Percentiles rank a stretch among this genome's conserved stretches.
Conservation (phyloP, 2,113 vertebrate species). For the Nestor notabilis region DNA sequence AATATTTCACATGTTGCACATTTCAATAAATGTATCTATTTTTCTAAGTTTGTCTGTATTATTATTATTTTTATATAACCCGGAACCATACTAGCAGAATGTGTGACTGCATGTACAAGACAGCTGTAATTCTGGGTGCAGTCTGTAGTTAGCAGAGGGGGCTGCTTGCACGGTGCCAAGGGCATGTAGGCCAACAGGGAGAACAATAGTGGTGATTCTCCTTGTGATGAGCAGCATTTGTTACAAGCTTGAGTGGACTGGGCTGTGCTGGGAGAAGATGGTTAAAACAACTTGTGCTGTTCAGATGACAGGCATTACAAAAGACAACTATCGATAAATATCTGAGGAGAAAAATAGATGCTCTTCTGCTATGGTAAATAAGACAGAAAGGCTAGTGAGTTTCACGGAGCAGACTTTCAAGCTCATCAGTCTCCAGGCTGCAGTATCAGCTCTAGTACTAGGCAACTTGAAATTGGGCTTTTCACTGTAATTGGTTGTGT, state of each 20-base stretch:
- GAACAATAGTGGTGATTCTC: neutral
- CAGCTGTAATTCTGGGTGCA: neutral
- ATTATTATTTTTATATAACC: neutral
- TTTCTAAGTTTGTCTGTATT: neutral
- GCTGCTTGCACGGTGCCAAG: neutral
- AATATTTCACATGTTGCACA: neutral
- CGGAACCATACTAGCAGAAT: neutral
- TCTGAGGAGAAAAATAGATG: neutral
- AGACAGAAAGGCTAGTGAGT: neutral
- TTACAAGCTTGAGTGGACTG: neutral
- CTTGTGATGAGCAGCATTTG: neutral
- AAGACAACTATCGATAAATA: neutral
- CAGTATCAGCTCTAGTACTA: neutral
- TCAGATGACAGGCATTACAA: neutral
- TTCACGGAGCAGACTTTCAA: neutral
- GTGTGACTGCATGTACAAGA: neutral
- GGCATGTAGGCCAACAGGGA: neutral
- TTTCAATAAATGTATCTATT: slow-evolving; percentile 40
- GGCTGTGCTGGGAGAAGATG: neutral
- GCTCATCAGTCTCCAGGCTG: neutral
- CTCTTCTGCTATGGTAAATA: neutral
- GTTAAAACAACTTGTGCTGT: neutral
- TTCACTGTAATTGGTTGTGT: neutral
- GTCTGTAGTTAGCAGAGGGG: neutral
- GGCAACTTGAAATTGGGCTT: neutral